phyloP scores from a whole-genome alignment of 2,113 vertebrate species.

The Oncorhynchus mykiss region DNA sequence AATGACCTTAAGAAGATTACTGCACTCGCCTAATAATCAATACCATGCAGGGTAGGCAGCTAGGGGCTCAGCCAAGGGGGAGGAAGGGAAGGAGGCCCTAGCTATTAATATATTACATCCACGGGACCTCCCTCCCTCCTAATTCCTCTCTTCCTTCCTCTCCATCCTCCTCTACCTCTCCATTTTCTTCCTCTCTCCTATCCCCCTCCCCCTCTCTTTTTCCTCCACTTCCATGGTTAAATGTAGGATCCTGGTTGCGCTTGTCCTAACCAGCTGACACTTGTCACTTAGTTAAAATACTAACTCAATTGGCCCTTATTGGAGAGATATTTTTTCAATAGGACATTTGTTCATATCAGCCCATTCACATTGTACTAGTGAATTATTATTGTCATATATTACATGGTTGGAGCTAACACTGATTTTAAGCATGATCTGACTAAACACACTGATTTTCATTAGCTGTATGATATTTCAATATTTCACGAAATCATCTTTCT shows the following conservation, averaged over 20 bases:
- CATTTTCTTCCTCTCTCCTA: conserved; percentile 9
- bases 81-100: conserved; percentile 14
- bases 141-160: not conserved
- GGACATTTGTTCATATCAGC: conserved; percentile 43
- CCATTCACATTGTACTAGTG: conserved; percentile 52
- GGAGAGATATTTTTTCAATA: conserved; percentile 33
- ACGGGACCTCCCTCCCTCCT: conserved; percentile 2
- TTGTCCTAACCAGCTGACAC: too few species aligned
- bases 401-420: not conserved
- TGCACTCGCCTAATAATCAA: conserved; percentile 96
- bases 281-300: not conserved
- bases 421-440: not conserved
- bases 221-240: not conserved
- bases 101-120: conserved; percentile 23
- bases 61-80: conserved; percentile 61
- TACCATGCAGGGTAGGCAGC: conserved; percentile 78
- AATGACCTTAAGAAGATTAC: conserved; percentile 98
- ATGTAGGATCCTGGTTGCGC: not conserved
- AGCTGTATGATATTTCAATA: conserved; percentile 57
- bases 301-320: not conserved
- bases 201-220: not conserved
- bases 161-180: conserved; percentile 3
- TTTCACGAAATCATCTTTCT: conserved; percentile 63
- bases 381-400: not conserved
- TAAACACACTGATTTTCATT: conserved; percentile 42